Evolutionary conservation across 2,888 invertebrate genomes (phyloP).

Genomic region (Cryptus viduatorius): DNA sequence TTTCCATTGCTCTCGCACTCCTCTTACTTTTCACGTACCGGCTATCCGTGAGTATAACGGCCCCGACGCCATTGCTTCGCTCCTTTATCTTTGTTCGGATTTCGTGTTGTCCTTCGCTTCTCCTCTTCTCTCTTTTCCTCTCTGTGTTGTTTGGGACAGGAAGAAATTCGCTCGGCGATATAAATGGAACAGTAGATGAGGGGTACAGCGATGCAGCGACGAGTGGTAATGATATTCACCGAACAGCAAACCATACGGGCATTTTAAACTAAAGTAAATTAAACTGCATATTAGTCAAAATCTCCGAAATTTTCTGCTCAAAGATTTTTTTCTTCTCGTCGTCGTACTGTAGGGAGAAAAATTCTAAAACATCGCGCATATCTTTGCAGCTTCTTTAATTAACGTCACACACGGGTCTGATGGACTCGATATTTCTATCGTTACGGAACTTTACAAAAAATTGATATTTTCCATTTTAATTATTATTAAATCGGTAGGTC

Average conservation of each 20-base stretch:
- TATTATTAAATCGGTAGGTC: no score
- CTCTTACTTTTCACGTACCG: conserved; percentile 23
- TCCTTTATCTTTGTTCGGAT: conserved; percentile 64
- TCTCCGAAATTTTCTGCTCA: no score
- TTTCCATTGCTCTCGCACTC: conserved; percentile 52
- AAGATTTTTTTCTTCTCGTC: no score
- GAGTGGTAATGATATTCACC: background rate
- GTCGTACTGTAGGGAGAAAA: no score
- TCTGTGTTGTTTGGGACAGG: conserved; percentile 37
- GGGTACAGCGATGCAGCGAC: background rate
- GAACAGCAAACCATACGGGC: background rate
- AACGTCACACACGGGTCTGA: no score
- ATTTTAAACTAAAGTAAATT: background rate
- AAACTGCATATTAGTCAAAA: background rate
- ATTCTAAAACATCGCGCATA: no score
- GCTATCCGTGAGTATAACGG: conserved; percentile 39
- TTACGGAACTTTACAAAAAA: no score
- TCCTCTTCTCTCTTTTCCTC: background rate
- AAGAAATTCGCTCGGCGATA: conserved; percentile 34
- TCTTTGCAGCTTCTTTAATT: no score
- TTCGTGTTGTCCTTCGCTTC: conserved; percentile 28
- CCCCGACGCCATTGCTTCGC: conserved; percentile 51
- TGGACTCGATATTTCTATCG: no score
- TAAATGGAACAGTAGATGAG: conserved; percentile 3
- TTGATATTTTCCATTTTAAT: no score